Evolutionary conservation across 2,888 invertebrate species (phyloP).

Genomic region (Sinopyrophorus schimmeli): DNA sequence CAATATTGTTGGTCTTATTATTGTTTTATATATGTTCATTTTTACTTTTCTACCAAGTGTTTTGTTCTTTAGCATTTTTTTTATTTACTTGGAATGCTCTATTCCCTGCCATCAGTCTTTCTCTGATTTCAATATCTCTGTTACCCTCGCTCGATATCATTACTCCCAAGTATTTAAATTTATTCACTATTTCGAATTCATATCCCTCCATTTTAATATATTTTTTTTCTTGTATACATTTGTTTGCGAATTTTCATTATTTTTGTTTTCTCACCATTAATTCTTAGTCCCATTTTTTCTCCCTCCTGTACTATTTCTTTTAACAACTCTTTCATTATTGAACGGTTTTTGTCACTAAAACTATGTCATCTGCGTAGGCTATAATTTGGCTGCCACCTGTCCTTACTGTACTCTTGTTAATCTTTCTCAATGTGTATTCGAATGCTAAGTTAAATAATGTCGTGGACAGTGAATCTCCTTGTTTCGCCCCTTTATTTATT

Average conservation of each 20-base stretch:
- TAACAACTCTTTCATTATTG: slow-evolving; percentile 1
- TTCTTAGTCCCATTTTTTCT: too few species aligned
- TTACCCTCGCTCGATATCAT: slow-evolving; percentile 1
- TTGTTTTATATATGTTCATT: slow-evolving; percentile 8
- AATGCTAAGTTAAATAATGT: slow-evolving; percentile 6
- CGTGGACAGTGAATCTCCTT: slow-evolving; percentile 9
- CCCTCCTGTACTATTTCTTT: slow-evolving; percentile 7
- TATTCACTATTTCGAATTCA: slow-evolving; percentile 11
- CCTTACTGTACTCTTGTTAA: slow-evolving; percentile 2
- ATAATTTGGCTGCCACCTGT: slow-evolving; percentile 7
- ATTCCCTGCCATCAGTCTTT: slow-evolving; percentile 5
- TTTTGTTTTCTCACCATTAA: neutral
- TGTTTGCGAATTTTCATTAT: neutral
- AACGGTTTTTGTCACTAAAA: slow-evolving; percentile 2
- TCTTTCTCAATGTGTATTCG: slow-evolving; percentile 3
- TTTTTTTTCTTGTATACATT: too few species aligned
- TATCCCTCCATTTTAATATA: too few species aligned
- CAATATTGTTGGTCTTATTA: slow-evolving; percentile 8
- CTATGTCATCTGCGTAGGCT: slow-evolving; percentile 5
- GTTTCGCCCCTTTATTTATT: slow-evolving; percentile 7
- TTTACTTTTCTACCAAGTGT: neutral
- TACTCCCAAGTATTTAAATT: slow-evolving; percentile 10
- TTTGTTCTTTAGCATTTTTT: neutral
- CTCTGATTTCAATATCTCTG: slow-evolving; percentile 1
- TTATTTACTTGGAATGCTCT: slow-evolving; percentile 3